These are phyloP conservation scores for Percina caprodes DNA, from an alignment of 2,113 vertebrate species.

Conservation along the genomic window DNA sequence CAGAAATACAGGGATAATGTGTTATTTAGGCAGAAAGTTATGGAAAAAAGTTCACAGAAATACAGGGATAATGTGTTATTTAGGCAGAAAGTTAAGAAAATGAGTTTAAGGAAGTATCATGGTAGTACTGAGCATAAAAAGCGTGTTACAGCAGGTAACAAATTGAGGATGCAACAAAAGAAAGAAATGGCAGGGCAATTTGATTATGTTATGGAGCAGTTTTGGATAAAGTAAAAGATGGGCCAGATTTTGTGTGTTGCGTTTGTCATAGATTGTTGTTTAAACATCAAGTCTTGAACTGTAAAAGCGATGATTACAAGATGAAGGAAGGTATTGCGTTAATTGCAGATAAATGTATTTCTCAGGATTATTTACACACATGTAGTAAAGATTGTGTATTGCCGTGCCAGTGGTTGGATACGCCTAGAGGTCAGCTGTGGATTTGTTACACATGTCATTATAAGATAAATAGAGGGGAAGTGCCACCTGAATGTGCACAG, in stretches of 20 bases:
- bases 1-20: no score
- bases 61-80: neutral
- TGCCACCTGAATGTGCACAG: neutral
- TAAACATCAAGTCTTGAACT: neutral
- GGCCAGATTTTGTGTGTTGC: slow-evolving; percentile 16
- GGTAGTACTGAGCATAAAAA: neutral
- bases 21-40: no score
- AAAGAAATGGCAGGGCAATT: neutral
- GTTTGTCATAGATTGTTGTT: slow-evolving; percentile 2
- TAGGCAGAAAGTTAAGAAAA: neutral
- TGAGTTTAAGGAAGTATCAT: neutral
- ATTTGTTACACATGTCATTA: no score
- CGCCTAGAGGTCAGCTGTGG: no score
- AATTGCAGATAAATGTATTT: neutral
- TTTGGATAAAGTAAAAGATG: neutral
- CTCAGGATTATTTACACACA: neutral
- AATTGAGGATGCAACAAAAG: fast-evolving
- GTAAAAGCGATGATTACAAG: neutral
- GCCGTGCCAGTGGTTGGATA: no score
- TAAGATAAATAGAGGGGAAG: no score
- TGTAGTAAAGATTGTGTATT: neutral
- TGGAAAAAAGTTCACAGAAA: neutral
- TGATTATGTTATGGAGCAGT: neutral
- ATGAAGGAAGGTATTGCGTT: neutral
- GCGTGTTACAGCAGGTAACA: neutral